Base-by-base conservation (phyloP, 23 tunicate species). In the Diplosoma virens region DNA sequence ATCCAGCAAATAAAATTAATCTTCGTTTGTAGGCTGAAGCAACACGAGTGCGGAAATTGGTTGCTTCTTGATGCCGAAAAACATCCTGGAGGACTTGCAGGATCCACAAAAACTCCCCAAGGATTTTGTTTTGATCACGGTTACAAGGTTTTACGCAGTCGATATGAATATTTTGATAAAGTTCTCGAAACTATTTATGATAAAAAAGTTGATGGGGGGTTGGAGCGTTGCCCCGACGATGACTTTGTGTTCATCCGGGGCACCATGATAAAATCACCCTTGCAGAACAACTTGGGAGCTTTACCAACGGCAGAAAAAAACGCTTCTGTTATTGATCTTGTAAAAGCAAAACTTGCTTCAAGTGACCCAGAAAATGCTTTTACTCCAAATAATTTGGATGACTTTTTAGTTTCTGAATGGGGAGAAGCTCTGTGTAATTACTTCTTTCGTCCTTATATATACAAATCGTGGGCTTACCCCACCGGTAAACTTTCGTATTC, bases 111-210 rank as follows among this genome's bases (percentile, higher is more conserved):
- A 54, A 95, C 99, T 23, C 88, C 85, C 3, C 96, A 95, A 77
- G 99, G 99, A 0, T 95, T 95, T 59, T 87, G 99, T 14, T 95
- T 95, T 59, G 99, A 95, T 41, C 93, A 89, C 74, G 96, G 99
- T 3, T 89, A 79, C 59, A 86, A 84, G 68, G 45, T 87, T 3
- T 72, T 95, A 1, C 45, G 77, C 28, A 86, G 81, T 30, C 84
- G 86, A 25, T 95, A 87, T 58, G 93, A 89, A 35, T 86, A 84
- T 45, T 79, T 89, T 27, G 93, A 89, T 41, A 71, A 79, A 25
- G 41, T 83, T 26, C 47, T 83, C 20, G 71, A 47, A 9, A 7
- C 35, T 5, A 33, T 67, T 22, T 76, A 76, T 47, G 47, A 34
- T 37, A 54, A 47, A 26, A 80, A 47, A n/a, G 71, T 9, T 55